A percentile compares a stretch with the other conserved stretches of the same genome.
Evolutionary conservation across 2,888 invertebrate genomes (phyloP).

Genomic region (Esperia sulphurella): DNA sequence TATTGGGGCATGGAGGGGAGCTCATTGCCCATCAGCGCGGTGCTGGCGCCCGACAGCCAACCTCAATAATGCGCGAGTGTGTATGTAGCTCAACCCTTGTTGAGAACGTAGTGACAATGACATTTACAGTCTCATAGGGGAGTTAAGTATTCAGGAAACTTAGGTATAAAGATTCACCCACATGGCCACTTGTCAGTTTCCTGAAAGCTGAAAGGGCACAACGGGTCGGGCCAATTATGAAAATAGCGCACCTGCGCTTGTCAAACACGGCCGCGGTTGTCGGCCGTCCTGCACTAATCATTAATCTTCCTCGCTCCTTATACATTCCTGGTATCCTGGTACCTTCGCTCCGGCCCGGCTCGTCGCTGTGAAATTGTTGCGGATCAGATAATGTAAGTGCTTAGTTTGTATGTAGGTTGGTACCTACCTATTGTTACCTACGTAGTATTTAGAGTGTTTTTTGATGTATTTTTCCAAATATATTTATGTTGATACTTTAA

Average conservation of each 20-base stretch:
- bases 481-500: too few relatives aligned
- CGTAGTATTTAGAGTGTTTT: too few relatives aligned
- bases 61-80: too few relatives aligned
- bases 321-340: conserved; percentile 62
- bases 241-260: conserved; percentile 78
- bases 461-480: too few relatives aligned
- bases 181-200: conserved; percentile 17
- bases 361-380: conserved; percentile 37
- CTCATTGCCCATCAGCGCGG: too few relatives aligned
- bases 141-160: too few relatives aligned
- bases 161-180: neutral
- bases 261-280: conserved; percentile 74
- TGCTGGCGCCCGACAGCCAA: too few relatives aligned
- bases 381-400: conserved; percentile 18
- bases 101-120: too few relatives aligned
- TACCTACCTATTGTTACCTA: neutral
- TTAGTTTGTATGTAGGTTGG: neutral
- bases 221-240: conserved; percentile 76
- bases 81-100: too few relatives aligned
- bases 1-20: too few relatives aligned
- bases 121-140: too few relatives aligned
- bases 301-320: conserved; percentile 74
- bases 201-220: conserved; percentile 70
- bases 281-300: conserved; percentile 55
- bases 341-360: conserved; percentile 18